Conservation (phyloP, 2,797 vertebrate species). For the Knipowitschia caucasica region DNA sequence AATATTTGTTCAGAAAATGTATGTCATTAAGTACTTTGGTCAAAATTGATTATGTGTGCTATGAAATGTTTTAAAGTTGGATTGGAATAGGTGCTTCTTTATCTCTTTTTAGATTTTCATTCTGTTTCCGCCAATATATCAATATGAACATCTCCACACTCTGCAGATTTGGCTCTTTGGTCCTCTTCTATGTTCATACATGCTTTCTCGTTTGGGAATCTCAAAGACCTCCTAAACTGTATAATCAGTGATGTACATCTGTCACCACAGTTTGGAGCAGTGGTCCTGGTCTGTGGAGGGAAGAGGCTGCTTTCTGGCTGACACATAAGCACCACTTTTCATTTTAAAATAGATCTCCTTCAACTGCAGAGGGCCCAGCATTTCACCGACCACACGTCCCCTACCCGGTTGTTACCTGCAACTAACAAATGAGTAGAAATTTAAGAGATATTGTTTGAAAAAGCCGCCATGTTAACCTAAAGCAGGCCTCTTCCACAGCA, state of each 20-base stretch:
- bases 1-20: too few relatives aligned
- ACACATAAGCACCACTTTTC: slow-evolving; percentile 63
- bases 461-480: slow-evolving; percentile 25
- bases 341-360: slow-evolving; percentile 63
- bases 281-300: slow-evolving; percentile 54
- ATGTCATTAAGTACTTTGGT: too few relatives aligned
- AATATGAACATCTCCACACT: too few relatives aligned
- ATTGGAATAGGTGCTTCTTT: too few relatives aligned
- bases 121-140: too few relatives aligned
- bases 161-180: too few relatives aligned
- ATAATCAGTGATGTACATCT: slow-evolving; percentile 38
- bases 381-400: slow-evolving; percentile 54
- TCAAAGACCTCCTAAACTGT: background rate
- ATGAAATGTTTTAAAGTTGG: too few relatives aligned
- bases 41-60: too few relatives aligned
- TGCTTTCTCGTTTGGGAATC: background rate
- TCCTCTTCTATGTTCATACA: too few relatives aligned
- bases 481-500: slow-evolving; percentile 18
- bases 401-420: slow-evolving; percentile 61
- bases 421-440: slow-evolving; percentile 49
- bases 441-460: slow-evolving; percentile 11
- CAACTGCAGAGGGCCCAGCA: slow-evolving; percentile 59
- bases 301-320: slow-evolving; percentile 56
- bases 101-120: too few relatives aligned
- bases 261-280: slow-evolving; percentile 64